A percentile compares a stretch with the other conserved stretches of the same genome.
Conservation (phyloP, 2,888 invertebrate genomes). For the Desoria tigrina region DNA sequence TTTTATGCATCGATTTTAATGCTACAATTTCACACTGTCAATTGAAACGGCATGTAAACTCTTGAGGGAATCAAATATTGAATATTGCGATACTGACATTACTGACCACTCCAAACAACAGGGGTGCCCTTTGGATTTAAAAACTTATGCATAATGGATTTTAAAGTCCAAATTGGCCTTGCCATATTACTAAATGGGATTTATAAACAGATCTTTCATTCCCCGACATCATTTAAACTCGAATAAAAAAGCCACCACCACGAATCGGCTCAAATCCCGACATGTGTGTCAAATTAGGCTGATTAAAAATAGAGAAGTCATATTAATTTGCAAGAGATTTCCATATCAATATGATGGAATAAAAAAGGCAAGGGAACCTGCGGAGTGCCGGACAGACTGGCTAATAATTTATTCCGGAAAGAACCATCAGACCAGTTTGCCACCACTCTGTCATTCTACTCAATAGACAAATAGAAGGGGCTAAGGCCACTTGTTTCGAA, state of each 20-base stretch:
- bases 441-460: neutral
- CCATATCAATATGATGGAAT: conserved; percentile 7
- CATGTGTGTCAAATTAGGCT: conserved; percentile 50
- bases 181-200: neutral
- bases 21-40: no score
- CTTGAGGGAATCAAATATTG: no score
- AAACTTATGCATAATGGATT: neutral
- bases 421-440: conserved; percentile 6
- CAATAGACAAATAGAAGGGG: neutral
- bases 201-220: neutral
- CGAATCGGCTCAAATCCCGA: conserved; percentile 13
- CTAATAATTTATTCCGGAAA: conserved; percentile 15
- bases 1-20: no score
- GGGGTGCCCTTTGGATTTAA: no score
- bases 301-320: conserved; percentile 40
- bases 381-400: conserved; percentile 3
- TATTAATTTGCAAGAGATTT: conserved; percentile 20
- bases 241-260: neutral
- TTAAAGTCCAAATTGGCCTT: conserved; percentile 2
- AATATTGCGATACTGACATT: no score
- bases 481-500: conserved; percentile 2
- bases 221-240: neutral
- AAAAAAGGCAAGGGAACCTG: conserved; percentile 18
- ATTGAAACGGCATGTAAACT: no score
- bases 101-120: no score